Percentiles rank a stretch among this genome's conserved stretches.
These are phyloP conservation scores for Meandrina meandrites DNA, from an alignment of 92 coral and sea anemone species.

Conservation along the genomic window DNA sequence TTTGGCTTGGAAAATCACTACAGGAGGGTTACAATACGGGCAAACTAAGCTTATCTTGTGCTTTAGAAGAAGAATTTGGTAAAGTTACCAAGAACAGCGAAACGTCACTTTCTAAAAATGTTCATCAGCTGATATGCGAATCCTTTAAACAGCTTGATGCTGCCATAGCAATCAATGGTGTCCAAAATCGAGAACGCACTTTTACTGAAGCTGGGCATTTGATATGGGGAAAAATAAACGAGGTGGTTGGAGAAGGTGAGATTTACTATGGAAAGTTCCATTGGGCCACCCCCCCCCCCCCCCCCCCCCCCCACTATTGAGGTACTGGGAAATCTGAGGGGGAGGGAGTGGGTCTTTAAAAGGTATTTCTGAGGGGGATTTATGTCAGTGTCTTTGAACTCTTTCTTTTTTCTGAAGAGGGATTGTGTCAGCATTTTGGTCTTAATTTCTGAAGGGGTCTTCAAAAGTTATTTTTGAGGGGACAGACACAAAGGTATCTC, in stretches of 20 bases:
- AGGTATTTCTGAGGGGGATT: no score
- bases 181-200: background rate
- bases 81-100: background rate
- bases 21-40: constrained; percentile 21
- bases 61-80: background rate
- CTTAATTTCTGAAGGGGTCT: no score
- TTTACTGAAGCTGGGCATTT: constrained; percentile 8
- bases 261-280: background rate
- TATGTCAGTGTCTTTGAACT: no score
- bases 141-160: constrained; percentile 4
- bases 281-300: no score
- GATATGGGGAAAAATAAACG: constrained; percentile 15
- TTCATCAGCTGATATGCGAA: constrained; percentile 45
- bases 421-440: no score
- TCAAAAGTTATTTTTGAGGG: no score
- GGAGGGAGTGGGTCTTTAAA: no score
- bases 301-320: no score
- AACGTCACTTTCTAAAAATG: constrained; percentile 48
- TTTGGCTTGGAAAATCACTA: constrained; percentile 47
- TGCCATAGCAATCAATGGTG: background rate
- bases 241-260: constrained; percentile 31
- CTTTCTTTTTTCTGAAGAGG: no score
- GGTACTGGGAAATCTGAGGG: no score
- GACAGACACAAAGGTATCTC: no score
- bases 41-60: background rate